Evolutionary conservation across 2,888 invertebrate genomes (phyloP), one percentile per base, ranked within the genome.

Genomic region (Vesta saturnalis): DNA sequence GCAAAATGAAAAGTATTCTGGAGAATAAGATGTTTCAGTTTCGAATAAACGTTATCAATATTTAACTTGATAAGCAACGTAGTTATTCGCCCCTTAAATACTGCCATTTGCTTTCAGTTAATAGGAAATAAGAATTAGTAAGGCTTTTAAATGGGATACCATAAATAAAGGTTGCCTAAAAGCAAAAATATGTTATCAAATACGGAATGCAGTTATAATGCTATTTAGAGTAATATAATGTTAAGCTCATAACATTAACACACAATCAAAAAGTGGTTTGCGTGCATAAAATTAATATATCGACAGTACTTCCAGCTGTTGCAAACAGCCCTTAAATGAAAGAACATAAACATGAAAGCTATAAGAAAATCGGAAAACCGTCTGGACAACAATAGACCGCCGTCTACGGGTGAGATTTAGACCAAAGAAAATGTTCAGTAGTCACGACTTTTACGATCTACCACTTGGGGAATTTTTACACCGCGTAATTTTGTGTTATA

Each of bases 341-440:
- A 65, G 47, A 23, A 69, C 69, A 65, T 65, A 65, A 69, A 69
- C 69, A 69, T 69, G 69, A 69, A 69, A 69, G 69, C 64, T 47
- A 46, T 57, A 64, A 65, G 69, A 65, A 69, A 69, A 69, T 65
- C 65, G 65, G 58, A 69, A 69, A 64, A 64, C 54, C 57, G 69
- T 69, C 64, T 69, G 69, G 69, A 64, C 69, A 69, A 69, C 69
- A 69, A 69, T 64, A 58, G 64, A 64, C 43, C 22, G 54, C 57
- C 64, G 69, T 69, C 64, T 69, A 60, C 57, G 64, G 69, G 64
- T 52, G 61, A 69, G 69, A 69, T 64, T 64, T 64, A 60, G 57
- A 57, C 60, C 46, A 57, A 57, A 64, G 64, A 69, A 69, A 69
- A 69, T 64, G 69, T 64, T 52, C 69, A 23, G 49, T 58, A 64